Evolutionary conservation across 2,888 invertebrate genomes (phyloP).

Genomic region (Nemotelus nigrinus): DNA sequence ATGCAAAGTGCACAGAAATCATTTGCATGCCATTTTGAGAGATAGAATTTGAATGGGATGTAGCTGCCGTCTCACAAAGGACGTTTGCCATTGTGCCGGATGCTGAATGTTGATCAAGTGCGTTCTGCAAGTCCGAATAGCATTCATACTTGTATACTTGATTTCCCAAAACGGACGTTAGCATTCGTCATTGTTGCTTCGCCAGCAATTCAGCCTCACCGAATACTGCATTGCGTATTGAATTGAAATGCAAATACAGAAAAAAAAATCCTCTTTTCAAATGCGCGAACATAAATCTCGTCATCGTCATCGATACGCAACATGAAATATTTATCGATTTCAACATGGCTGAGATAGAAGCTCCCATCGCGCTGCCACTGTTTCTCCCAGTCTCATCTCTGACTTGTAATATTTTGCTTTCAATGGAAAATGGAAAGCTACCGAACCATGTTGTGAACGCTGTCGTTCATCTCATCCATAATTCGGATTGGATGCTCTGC

Average conservation of each 20-base stretch:
- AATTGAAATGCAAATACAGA: slow-evolving; percentile 37
- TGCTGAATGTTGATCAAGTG: not conserved
- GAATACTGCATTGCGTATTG: slow-evolving; percentile 10
- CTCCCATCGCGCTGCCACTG: slow-evolving; percentile 22
- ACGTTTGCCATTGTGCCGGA: slow-evolving; percentile 20
- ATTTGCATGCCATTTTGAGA: slow-evolving; percentile 37
- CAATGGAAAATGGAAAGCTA: slow-evolving; percentile 41
- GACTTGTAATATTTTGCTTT: slow-evolving; percentile 44
- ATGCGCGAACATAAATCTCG: slow-evolving; percentile 27
- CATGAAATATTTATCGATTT: slow-evolving; percentile 44
- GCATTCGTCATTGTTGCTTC: too few relatives aligned
- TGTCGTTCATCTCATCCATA: slow-evolving; percentile 28
- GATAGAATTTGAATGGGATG: slow-evolving; percentile 37
- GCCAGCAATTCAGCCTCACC: too few relatives aligned
- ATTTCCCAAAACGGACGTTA: too few relatives aligned
- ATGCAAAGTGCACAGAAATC: slow-evolving; percentile 35
- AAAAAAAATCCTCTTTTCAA: slow-evolving; percentile 20
- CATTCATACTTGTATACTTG: too few relatives aligned
- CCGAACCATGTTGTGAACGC: slow-evolving; percentile 20
- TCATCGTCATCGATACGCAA: slow-evolving; percentile 38
- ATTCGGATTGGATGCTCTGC: slow-evolving; percentile 31
- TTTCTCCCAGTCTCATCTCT: slow-evolving; percentile 2
- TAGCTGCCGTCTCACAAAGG: not conserved
- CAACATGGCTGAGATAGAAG: slow-evolving; percentile 10
- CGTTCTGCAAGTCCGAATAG: not conserved